A percentile compares a stretch with the other conserved stretches of the same genome.
Evolutionary conservation across 2,113 vertebrate genomes (phyloP).

Genomic region (Ploceus nigricollis): DNA sequence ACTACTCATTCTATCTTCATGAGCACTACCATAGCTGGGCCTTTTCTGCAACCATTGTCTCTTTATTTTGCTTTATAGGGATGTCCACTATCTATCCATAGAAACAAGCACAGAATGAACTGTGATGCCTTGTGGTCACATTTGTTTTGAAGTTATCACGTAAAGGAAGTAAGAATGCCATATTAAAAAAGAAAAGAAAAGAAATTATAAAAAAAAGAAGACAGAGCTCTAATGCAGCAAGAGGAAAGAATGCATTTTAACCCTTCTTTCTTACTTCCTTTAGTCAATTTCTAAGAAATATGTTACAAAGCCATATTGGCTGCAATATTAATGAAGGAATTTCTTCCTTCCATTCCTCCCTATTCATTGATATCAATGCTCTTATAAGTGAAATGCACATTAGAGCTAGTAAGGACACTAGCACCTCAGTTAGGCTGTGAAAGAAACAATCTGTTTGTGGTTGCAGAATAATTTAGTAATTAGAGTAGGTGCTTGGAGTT

Average conservation of each 20-base stretch:
- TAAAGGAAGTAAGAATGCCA: neutral
- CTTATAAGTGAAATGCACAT: neutral
- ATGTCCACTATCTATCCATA: neutral
- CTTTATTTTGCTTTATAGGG: neutral
- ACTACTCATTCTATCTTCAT: neutral
- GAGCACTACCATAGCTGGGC: neutral
- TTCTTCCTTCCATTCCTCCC: neutral
- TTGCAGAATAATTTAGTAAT: neutral
- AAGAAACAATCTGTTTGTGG: neutral
- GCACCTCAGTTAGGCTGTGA: neutral
- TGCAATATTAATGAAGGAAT: neutral
- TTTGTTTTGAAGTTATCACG: neutral
- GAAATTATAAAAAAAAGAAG: neutral
- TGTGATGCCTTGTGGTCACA: neutral
- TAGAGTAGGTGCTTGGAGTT: neutral
- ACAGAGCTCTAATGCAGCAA: neutral
- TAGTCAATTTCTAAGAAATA: neutral
- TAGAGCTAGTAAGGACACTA: neutral
- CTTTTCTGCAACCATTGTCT: neutral
- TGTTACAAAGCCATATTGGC: neutral
- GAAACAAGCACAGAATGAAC: constrained; percentile 2
- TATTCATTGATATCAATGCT: neutral
- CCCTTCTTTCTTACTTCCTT: neutral
- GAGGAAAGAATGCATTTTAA: neutral
- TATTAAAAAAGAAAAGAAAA: neutral